Conservation (phyloP, 2,797 vertebrate genomes). For the Fringilla coelebs region DNA sequence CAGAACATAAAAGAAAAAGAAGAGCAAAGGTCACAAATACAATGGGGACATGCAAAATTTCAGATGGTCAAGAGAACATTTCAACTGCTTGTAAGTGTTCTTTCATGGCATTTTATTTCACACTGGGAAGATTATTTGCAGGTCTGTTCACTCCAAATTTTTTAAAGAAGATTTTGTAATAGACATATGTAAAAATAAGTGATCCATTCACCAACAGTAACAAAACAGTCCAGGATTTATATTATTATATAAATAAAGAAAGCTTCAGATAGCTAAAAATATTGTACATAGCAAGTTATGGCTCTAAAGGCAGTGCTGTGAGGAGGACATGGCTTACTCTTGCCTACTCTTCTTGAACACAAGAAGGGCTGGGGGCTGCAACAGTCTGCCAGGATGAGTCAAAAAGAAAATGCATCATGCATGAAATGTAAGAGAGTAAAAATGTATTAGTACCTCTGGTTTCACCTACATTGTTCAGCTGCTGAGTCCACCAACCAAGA, state of each 20-base stretch:
- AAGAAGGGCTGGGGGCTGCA: background rate
- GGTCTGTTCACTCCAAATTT: background rate
- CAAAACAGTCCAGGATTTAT: background rate
- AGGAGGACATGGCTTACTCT: background rate
- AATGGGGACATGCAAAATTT: background rate
- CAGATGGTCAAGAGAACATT: background rate
- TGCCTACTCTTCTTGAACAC: background rate
- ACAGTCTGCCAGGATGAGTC: fast-evolving
- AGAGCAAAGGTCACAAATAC: background rate
- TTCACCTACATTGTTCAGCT: background rate
- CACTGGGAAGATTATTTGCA: background rate
- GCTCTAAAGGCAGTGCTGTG: background rate
- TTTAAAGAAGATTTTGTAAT: background rate
- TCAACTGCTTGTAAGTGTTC: background rate
- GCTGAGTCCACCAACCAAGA: background rate
- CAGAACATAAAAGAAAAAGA: background rate
- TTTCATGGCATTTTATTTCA: background rate
- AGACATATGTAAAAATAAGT: background rate
- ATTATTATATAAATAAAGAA: background rate
- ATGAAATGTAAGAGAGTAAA: background rate
- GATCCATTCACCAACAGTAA: background rate
- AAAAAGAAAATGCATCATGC: background rate
- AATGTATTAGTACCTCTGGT: background rate
- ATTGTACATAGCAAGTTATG: background rate
- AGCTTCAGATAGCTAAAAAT: background rate